Evolutionary conservation across 2,113 vertebrate genomes (phyloP).

Genomic region (Hyaena hyaena): DNA sequence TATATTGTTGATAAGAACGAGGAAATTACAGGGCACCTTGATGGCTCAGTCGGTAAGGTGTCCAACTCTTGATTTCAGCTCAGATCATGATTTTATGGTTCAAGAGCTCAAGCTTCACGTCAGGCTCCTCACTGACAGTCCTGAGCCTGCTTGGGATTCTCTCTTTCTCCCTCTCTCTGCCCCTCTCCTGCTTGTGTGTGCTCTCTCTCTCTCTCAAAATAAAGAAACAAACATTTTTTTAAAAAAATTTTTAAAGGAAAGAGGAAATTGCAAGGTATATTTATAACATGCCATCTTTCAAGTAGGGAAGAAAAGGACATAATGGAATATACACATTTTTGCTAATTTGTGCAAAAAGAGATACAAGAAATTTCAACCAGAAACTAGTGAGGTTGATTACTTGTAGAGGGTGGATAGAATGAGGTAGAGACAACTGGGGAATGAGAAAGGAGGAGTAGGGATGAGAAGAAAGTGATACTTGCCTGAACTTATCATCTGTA

Average conservation of each 20-base stretch:
- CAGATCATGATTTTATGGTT: too few relatives aligned
- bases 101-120: too few relatives aligned
- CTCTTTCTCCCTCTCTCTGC: too few relatives aligned
- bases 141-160: too few relatives aligned
- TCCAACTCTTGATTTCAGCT: too few relatives aligned
- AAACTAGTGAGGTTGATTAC: background rate
- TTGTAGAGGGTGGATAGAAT: background rate
- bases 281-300: background rate
- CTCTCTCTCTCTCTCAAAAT: too few relatives aligned
- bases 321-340: background rate
- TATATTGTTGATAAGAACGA: background rate
- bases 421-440: background rate
- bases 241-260: background rate
- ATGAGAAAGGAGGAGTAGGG: background rate
- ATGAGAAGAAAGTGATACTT: background rate
- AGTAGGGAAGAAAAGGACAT: background rate
- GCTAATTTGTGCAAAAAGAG: background rate
- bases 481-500: background rate
- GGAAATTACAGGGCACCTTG: too few relatives aligned
- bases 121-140: too few relatives aligned
- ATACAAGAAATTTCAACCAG: background rate
- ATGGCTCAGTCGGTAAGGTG: too few relatives aligned
- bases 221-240: too few relatives aligned
- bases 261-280: background rate
- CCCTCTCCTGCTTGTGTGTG: too few relatives aligned